Evolutionary conservation across 2,797 vertebrate genomes (phyloP), one percentile per base, ranked within the genome.

Genomic region (Ispidina picta): DNA sequence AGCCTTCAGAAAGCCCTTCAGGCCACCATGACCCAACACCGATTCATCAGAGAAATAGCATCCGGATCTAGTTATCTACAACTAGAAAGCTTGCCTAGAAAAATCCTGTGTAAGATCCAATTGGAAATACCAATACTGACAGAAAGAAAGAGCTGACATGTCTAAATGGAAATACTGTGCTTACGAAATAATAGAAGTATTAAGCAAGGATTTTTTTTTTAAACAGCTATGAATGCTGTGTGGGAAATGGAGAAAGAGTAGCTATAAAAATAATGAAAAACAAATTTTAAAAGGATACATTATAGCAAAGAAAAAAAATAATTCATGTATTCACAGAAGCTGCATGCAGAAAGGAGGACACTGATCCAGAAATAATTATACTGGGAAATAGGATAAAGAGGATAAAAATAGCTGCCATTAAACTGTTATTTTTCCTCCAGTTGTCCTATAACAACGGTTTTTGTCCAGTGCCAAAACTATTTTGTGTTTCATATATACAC

Each of bases 351-450:
- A 95, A 95, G 87, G 85, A 93, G 92, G 92, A 95, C 93, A 92
- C 83, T 58, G 87, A 93, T 93, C 83, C 83, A 96, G 66, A 93
- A 96, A 95, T 95, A 95, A 95, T 96, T 96, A 88, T 64, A 88
- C 83, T 86, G 52, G 80, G 87, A 96, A 95, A 95, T 94, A 89
- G 91, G 93, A 96, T 95, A 91, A 92, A 90, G 85, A 91, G 49
- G 91, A 94, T 88, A 96, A 95, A 95, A 95, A 96, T 94, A 94
- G 74, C 89, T 89, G 59, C 65, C 82, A 87, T 95, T 92, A 90
- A 88, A 95, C 52, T 18, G 73, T 90, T 96, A 89, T 83, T 95
- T 96, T 92, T 70, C 64, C 68, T 79, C 64, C 37, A 75, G 55
- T 95, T 90, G 83, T 92, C 89, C 71, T 94, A 31, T 81, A 80